Evolutionary conservation across 2,113 vertebrate genomes (phyloP).

Genomic region (Propithecus coquereli): DNA sequence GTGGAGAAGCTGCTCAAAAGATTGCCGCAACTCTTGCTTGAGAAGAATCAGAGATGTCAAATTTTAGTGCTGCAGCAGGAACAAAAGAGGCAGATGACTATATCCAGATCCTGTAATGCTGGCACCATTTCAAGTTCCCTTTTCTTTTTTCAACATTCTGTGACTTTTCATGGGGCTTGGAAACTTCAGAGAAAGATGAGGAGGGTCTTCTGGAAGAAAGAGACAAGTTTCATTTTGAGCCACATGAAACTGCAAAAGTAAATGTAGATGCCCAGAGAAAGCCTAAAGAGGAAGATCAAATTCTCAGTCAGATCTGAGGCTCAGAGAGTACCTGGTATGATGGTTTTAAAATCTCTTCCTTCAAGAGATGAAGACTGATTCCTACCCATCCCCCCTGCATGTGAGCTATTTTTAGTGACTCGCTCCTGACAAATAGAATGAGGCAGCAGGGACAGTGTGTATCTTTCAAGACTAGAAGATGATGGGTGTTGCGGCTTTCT

Average conservation of each 20-base stretch:
- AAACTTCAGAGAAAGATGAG: neutral
- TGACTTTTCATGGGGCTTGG: conserved; percentile 31
- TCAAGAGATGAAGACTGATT: neutral
- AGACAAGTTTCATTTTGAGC: neutral
- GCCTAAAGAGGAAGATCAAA: neutral
- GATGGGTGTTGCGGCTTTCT: neutral
- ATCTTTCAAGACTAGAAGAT: neutral
- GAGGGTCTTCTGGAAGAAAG: neutral
- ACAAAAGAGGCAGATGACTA: conserved; percentile 56
- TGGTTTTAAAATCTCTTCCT: neutral
- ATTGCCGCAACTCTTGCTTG: conserved; percentile 6
- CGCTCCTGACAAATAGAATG: neutral
- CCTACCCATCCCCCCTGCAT: neutral
- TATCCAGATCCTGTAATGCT: conserved; percentile 58
- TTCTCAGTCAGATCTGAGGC: neutral
- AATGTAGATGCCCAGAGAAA: neutral
- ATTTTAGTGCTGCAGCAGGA: conserved; percentile 51
- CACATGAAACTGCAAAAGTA: neutral
- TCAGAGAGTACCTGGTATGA: neutral
- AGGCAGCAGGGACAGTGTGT: neutral
- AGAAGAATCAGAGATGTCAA: conserved; percentile 67
- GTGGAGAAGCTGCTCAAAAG: conserved; percentile 7
- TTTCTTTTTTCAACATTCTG: conserved; percentile 45
- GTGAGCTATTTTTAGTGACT: neutral
- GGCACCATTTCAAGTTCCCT: conserved; percentile 57